Percentiles rank a stretch among this genome's conserved stretches.
Conservation (phyloP, 1,140 invertebrate genomes). For the Micrasema minimum region DNA sequence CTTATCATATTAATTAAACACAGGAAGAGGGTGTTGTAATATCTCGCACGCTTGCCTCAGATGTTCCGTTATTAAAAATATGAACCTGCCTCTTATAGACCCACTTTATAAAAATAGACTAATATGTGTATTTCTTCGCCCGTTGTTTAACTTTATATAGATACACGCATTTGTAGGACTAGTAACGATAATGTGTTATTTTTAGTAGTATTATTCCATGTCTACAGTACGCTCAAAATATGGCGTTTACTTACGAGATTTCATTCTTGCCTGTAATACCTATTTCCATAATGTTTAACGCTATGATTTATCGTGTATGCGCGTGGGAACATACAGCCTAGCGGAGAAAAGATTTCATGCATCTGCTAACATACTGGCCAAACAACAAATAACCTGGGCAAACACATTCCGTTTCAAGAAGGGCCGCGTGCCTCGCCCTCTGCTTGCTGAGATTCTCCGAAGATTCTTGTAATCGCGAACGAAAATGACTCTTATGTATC, state of each 20-base stretch:
- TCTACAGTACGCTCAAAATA: too few species aligned
- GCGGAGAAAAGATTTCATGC: conserved; percentile 45
- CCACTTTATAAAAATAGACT: conserved; percentile 23
- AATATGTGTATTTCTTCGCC: background rate
- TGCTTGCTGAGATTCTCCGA: background rate
- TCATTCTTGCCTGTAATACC: background rate
- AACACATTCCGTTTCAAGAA: conserved; percentile 47
- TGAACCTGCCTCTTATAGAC: conserved; percentile 33
- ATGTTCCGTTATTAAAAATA: conserved; percentile 27
- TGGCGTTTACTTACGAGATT: too few species aligned
- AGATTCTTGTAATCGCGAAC: background rate
- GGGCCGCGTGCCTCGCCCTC: conserved; percentile 39
- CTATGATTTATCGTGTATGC: conserved; percentile 30
- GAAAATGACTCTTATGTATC: conserved; percentile 23
- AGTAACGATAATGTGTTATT: too few species aligned
- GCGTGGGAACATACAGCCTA: conserved; percentile 24
- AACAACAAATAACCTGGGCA: conserved; percentile 45
- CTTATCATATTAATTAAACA: conserved; percentile 48
- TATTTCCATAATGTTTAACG: background rate
- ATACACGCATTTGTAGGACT: too few species aligned
- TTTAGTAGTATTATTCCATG: too few species aligned
- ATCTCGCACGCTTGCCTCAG: conserved; percentile 14
- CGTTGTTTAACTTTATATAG: too few species aligned
- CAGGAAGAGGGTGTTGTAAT: conserved; percentile 43
- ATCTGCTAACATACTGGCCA: conserved; percentile 45